phyloP scores from a whole-genome alignment of 2,888 invertebrate genomes.

The Cheilosia pagana region DNA sequence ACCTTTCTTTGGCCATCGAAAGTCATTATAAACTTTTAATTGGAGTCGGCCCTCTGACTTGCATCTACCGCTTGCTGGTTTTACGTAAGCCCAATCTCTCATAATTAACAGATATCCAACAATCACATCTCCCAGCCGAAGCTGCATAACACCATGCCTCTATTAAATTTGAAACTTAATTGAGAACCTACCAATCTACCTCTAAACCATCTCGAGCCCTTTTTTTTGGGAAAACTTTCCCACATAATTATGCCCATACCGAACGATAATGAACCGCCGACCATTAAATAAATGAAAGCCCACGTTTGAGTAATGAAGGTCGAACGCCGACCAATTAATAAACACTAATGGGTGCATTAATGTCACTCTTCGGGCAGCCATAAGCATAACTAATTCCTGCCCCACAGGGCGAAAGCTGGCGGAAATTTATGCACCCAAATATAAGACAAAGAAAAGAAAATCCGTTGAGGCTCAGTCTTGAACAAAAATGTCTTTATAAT shows the following conservation, averaged over 20 bases:
- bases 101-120: no score
- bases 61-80: no score
- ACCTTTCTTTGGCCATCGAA: neutral
- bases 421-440: conserved; percentile 9
- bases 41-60: no score
- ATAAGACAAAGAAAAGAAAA: no score
- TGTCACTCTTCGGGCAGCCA: conserved; percentile 18
- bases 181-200: conserved; percentile 8
- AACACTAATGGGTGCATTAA: conserved; percentile 32
- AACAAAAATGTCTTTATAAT: conserved; percentile 25
- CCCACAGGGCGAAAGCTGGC: conserved; percentile 8
- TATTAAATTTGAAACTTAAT: conserved; percentile 20
- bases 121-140: neutral
- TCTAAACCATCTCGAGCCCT: neutral
- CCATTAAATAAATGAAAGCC: conserved; percentile 32
- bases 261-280: neutral
- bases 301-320: conserved; percentile 46
- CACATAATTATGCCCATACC: conserved; percentile 7
- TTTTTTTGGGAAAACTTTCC: conserved; percentile 16
- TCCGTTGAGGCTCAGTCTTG: neutral
- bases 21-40: neutral
- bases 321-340: conserved; percentile 57
- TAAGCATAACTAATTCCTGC: neutral
- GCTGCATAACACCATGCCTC: neutral
- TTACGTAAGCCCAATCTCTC: no score